Evolutionary conservation across 2,888 invertebrate genomes (phyloP).

Genomic region (Parnassius smintheus): DNA sequence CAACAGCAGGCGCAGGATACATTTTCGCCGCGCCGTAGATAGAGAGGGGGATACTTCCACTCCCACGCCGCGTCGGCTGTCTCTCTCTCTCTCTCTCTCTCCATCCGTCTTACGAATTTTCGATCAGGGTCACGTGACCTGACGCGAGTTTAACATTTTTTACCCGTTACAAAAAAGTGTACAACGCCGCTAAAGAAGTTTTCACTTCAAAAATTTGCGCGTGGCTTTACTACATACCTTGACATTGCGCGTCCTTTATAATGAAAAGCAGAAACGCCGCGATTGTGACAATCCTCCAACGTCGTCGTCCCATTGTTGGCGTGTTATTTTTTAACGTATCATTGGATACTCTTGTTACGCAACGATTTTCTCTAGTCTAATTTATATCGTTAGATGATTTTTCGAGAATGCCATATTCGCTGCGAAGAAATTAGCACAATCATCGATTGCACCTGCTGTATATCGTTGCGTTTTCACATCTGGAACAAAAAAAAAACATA

Average conservation of each 20-base stretch:
- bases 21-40: too few species aligned
- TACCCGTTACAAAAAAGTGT: too few species aligned
- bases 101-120: too few species aligned
- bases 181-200: too few species aligned
- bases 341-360: conserved; percentile 47
- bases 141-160: too few species aligned
- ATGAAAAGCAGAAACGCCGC: conserved; percentile 68
- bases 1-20: too few species aligned
- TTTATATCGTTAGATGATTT: conserved; percentile 2
- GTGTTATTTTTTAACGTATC: conserved; percentile 66
- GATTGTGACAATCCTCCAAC: conserved; percentile 70
- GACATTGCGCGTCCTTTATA: conserved; percentile 68
- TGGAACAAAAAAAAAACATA: conserved; percentile 55
- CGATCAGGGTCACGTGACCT: too few species aligned
- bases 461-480: conserved; percentile 58
- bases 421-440: conserved; percentile 32
- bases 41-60: too few species aligned
- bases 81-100: too few species aligned
- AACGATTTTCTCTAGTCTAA: not conserved
- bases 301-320: conserved; percentile 69
- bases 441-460: conserved; percentile 51
- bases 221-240: conserved; percentile 52
- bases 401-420: conserved; percentile 11
- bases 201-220: too few species aligned
- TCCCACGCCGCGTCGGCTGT: too few species aligned